Base-by-base conservation (phyloP, 2,888 invertebrate species). In the Parthenolecanium corni region DNA sequence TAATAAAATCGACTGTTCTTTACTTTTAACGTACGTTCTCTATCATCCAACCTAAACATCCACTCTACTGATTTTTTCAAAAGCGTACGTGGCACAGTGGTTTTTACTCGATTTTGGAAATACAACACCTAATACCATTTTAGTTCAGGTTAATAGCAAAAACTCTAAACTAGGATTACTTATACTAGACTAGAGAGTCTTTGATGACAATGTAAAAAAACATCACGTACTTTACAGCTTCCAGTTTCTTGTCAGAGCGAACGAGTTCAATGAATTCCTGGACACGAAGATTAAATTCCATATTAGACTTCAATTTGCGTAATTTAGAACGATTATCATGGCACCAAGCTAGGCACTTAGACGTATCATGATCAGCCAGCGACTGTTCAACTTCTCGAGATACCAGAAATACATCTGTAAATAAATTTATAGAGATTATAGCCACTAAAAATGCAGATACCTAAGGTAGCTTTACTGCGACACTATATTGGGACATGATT, bases 181-280 rank as follows among this genome's bases (percentile, higher is more conserved):
- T n/a, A n/a, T n/a, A n/a, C n/a, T n/a, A n/a, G n/a, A n/a, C n/a
- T n/a, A n/a, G n/a, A n/a, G n/a, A n/a, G n/a, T n/a, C n/a, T n/a
- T n/a, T n/a, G n/a, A n/a, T n/a, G n/a, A n/a, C n/a, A n/a, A n/a
- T n/a, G n/a, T 11, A 16, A 40, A 20, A 21, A 36, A 31, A 47
- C 23, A 12, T 1, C 21, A 69, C 72, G 70, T 70, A 80, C 76
- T 74, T 86, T 1, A 98, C 91, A 12, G 97, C 97, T 66, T 96
- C 96, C 67, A 92, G 77, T 52, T 92, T 81, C 65, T 83, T 80
- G 72, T 92, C 90, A 11, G 80, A 79, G 65, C 92, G 82, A n/a
- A 98, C 86, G 57, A 96, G 75, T 75, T 97, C 97, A 38, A 98
- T 86, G 73, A 95, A 96, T 74, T 96, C 96, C 78, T 96, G 85